These are phyloP conservation scores for Tolypeutes matacus DNA, from an alignment of 2,797 vertebrate species.

Conservation along the genomic window DNA sequence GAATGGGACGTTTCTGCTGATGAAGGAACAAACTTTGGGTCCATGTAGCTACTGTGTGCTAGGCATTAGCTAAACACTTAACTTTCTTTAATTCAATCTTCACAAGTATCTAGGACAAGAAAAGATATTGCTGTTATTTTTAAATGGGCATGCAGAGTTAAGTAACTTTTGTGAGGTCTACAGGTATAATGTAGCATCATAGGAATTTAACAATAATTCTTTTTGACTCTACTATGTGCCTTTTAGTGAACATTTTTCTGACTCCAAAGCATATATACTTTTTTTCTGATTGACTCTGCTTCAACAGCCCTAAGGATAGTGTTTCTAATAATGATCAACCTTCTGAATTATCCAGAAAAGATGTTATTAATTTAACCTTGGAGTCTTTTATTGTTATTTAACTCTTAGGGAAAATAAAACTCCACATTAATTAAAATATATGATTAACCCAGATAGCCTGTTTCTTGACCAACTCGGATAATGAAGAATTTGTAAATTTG, in stretches of 20 bases:
- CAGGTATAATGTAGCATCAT: not conserved
- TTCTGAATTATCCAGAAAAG: not conserved
- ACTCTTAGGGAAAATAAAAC: conserved; percentile 36
- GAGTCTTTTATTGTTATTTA: not conserved
- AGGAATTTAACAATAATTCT: not conserved
- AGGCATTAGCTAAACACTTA: not conserved
- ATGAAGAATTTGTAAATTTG: conserved; percentile 28
- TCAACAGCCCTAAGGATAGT: not conserved
- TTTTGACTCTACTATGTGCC: not conserved
- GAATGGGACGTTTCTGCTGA: not conserved
- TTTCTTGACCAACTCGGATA: conserved; percentile 29
- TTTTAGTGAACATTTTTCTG: conserved; percentile 22
- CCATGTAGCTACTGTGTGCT: not conserved
- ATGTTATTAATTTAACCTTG: not conserved
- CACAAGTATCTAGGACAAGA: not conserved
- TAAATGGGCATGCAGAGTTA: not conserved
- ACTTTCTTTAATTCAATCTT: not conserved
- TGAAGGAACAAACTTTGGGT: not conserved
- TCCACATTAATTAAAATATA: not conserved
- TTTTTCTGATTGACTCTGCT: not conserved
- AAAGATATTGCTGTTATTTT: not conserved
- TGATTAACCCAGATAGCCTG: not conserved
- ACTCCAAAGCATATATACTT: not conserved
- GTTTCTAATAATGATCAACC: conserved; percentile 53
- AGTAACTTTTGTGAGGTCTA: not conserved